Evolutionary conservation across 2,888 invertebrate genomes (phyloP).

Genomic region (Catocala sponsa): DNA sequence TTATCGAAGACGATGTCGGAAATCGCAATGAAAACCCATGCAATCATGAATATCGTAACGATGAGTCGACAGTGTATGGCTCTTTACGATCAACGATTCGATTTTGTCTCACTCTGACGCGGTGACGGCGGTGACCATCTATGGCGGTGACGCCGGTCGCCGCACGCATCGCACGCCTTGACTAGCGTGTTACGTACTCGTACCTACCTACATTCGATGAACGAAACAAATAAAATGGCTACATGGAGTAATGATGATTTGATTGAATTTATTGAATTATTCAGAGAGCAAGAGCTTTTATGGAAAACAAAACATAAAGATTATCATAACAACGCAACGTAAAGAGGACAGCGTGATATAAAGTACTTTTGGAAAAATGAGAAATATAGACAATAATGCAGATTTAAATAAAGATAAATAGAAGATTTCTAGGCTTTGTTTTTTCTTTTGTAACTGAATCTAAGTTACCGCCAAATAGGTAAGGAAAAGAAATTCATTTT

Average conservation of each 20-base stretch:
- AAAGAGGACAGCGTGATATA: conserved; percentile 19
- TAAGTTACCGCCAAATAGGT: conserved; percentile 3
- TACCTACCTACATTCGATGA: no score
- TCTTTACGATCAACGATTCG: conserved; percentile 2
- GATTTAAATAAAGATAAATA: no score
- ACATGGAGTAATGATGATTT: conserved; percentile 13
- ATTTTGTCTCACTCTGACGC: conserved; percentile 3
- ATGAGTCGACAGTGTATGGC: conserved; percentile 4
- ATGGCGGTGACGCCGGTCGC: no score
- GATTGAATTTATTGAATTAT: conserved; percentile 16
- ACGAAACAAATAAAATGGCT: conserved; percentile 9
- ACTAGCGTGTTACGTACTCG: no score
- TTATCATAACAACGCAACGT: conserved; percentile 18
- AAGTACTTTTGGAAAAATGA: no score
- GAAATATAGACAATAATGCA: no score
- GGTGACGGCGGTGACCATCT: no score
- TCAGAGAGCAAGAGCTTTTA: conserved; percentile 17
- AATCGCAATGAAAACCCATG: neutral
- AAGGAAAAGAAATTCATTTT: conserved; percentile 4
- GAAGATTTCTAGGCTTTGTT: no score
- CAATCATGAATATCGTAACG: conserved; percentile 3
- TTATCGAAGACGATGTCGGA: conserved; percentile 4
- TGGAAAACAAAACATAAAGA: conserved; percentile 19
- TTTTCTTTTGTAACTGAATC: neutral
- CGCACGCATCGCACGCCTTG: no score